Evolutionary conservation across 2,797 vertebrate genomes (phyloP), one percentile per base, ranked within the genome.

Genomic region (Gobio occitaniae): DNA sequence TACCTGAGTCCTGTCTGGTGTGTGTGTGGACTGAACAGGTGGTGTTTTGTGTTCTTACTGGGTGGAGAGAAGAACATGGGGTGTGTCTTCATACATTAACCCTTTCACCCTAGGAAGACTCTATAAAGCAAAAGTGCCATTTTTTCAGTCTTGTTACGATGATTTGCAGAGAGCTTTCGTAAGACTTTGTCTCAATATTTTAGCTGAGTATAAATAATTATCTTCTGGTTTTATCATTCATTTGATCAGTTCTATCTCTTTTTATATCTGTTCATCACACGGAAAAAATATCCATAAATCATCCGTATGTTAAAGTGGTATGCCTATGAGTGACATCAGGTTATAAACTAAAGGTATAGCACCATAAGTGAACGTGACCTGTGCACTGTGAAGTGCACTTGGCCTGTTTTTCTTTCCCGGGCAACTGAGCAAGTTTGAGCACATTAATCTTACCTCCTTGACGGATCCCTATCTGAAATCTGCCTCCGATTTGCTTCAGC

Each of bases 401-500:
- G 63, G 54, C 59, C 25, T 1, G 2, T 15, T 81, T 84, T 13
- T 78, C n/a, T 69, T 59, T 7, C 21, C 10, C 29, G 1, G 63
- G 21, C 44, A 76, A 36, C 71, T 11, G 47, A 72, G 48, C 38
- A 56, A 21, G 4, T 16, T 61, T 13, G 8, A 74, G 25, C 2
- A 4, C 36, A 69, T 69, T 63, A 78, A 15, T 84, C 19, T 83
- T 41, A 29, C 38, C 16, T 68, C 5, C 32, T 75, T 79, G 63
- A 84, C 3, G 16, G 47, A 50, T 81, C 41, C 32, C 17, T 54
- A 80, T 82, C 59, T 80, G 52, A 80, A 83, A 74, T 56, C 61
- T 80, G 68, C 56, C 21, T 80, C 68, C 61, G 85, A 85, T 78
- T 52, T 78, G 83, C 80, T 85, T 86, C 77, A 75, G 61, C 78